Conservation (phyloP, 2,888 invertebrate species). For the Drosophila bunnanda region DNA sequence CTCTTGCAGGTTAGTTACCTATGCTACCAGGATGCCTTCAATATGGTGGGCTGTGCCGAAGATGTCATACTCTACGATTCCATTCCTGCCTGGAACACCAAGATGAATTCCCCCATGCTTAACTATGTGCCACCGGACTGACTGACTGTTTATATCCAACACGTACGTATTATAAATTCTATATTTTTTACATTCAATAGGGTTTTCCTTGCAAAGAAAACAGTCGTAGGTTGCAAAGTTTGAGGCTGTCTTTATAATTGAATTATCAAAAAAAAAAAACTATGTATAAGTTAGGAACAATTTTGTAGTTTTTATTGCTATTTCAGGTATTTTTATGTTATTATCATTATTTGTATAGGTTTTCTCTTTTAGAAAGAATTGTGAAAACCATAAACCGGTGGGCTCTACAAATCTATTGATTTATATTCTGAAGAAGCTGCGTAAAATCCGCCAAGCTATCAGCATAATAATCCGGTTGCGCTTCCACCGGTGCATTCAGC, state of each 20-base stretch:
- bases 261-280: too few species aligned
- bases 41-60: conserved; percentile 91
- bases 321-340: neutral
- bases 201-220: too few species aligned
- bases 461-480: conserved; percentile 80
- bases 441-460: conserved; percentile 79
- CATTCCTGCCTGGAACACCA: too few species aligned
- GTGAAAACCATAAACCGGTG: neutral
- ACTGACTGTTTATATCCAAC: too few species aligned
- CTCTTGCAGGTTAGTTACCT: conserved; percentile 88
- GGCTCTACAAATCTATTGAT: conserved; percentile 17
- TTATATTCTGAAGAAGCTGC: conserved; percentile 64
- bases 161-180: too few species aligned
- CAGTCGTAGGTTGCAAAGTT: too few species aligned
- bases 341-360: neutral
- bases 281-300: neutral
- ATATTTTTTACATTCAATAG: too few species aligned
- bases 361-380: neutral
- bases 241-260: too few species aligned
- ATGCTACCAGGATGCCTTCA: conserved; percentile 91
- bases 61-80: conserved; percentile 89
- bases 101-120: too few species aligned
- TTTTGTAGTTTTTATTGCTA: conserved; percentile 3
- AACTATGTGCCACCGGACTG: too few species aligned
- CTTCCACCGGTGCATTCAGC: conserved; percentile 61